Evolutionary conservation across 2,113 vertebrate genomes (phyloP), one percentile per base, ranked within the genome.

Genomic region (Bujurquina vittata): DNA sequence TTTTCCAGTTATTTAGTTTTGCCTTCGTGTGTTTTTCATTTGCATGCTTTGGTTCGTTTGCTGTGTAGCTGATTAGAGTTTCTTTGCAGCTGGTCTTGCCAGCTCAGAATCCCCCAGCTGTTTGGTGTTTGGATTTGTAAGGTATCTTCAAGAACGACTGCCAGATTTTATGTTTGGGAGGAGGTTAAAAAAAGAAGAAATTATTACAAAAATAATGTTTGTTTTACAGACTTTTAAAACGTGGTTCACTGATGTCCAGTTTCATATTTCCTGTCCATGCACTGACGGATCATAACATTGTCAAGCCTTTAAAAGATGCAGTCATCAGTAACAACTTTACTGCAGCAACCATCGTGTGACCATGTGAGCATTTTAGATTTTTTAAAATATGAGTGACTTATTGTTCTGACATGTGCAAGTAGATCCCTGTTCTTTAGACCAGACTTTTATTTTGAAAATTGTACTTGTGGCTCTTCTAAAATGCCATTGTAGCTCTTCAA

Each of bases 21-120:
- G 57, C 11, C 75, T 65, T 79, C 76, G 56, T 84, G 61, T 84
- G 49, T 79, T 59, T 59, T 84, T 85, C 3, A 77, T 87, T 85
- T 88, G 91, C 90, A 89, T 91, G 87, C 83, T 77, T 88, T 83
- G 73, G 49, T 55, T 46, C 35, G 60, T 90, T 86, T 83, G 40
- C 54, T 62, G 56, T 86, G 77, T 57, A 33, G 40, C 49, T 56
- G 82, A 69, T 77, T 74, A 59, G 18, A 56, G 8, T 57, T 14
- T 18, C 72, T 73, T 83, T 55, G 22, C 77, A 84, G 73, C 75
- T 80, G 74, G 40, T 81, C 56, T 29, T 78, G 72, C 43, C 55
- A 10, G n/a, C 57, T 37, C 35, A 2, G 11, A 31, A 46, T 65
- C 17, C 43, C 46, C 29, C 12, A 37, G 40, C 46, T 52, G 43